Percentiles rank a stretch among this genome's conserved stretches.
phyloP scores from a whole-genome alignment of 2,113 vertebrate species.

The Bos taurus region DNA sequence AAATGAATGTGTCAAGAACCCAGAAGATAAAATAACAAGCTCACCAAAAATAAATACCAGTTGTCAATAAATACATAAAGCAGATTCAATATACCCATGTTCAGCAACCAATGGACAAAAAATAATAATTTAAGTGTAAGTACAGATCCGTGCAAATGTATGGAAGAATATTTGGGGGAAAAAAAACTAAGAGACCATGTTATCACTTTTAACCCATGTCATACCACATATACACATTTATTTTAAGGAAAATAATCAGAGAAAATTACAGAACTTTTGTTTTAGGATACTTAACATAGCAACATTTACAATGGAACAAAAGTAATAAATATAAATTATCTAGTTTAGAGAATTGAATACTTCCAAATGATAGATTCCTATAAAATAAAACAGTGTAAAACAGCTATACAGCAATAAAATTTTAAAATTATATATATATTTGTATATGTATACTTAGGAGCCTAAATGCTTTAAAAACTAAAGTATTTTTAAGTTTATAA shows the following conservation, averaged over 20 bases:
- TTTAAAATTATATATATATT: neutral
- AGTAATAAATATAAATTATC: neutral
- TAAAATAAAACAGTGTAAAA: neutral
- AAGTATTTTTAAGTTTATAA: neutral
- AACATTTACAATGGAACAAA: neutral
- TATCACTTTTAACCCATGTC: neutral
- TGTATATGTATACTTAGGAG: neutral
- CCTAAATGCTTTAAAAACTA: neutral
- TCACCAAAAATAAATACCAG: neutral
- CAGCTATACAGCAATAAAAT: neutral
- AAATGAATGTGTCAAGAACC: neutral
- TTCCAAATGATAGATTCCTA: neutral
- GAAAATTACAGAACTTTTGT: neutral
- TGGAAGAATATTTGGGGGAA: neutral
- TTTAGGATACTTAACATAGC: neutral
- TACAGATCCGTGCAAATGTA: neutral
- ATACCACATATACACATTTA: neutral
- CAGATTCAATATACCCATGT: neutral
- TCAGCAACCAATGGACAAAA: neutral
- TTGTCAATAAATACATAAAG: neutral
- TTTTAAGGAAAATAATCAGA: neutral
- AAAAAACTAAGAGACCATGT: neutral
- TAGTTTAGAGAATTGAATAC: neutral
- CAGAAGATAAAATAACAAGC: neutral
- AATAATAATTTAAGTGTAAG: neutral